phyloP scores from a whole-genome alignment of 2,797 vertebrate species.

The Silurus lanzhouensis region DNA sequence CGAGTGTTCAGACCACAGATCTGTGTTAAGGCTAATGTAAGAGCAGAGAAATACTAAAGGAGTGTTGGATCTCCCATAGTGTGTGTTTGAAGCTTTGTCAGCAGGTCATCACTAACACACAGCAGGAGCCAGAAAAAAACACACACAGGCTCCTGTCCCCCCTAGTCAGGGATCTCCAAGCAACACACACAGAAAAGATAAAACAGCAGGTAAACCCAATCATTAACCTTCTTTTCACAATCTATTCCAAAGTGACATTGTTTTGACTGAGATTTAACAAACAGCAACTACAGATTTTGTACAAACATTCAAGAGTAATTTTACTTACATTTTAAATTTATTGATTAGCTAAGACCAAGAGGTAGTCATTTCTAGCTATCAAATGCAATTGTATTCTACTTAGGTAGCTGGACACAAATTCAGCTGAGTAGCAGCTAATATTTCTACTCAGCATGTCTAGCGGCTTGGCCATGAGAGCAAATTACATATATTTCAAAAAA shows the following conservation, averaged over 20 bases:
- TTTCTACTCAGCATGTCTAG: not conserved
- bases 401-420: not conserved
- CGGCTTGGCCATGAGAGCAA: too few species aligned
- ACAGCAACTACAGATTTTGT: not conserved
- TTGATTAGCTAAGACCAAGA: not conserved
- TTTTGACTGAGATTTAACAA: not conserved
- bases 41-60: constrained; percentile 35
- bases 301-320: not conserved
- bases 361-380: not conserved
- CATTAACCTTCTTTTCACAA: not conserved
- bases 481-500: too few species aligned
- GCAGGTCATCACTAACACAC: constrained; percentile 70
- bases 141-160: constrained; percentile 21
- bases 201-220: not conserved
- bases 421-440: not conserved
- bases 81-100: constrained; percentile 62
- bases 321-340: too few species aligned
- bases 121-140: constrained; percentile 60
- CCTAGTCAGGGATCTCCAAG: constrained; percentile 6
- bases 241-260: not conserved
- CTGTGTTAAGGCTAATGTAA: not conserved
- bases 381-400: not conserved
- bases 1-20: not conserved
- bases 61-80: constrained; percentile 42
- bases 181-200: constrained; percentile 13